Evolutionary conservation across 23 tunicate genomes (phyloP).

Genomic region (Halocynthia aurantium): DNA sequence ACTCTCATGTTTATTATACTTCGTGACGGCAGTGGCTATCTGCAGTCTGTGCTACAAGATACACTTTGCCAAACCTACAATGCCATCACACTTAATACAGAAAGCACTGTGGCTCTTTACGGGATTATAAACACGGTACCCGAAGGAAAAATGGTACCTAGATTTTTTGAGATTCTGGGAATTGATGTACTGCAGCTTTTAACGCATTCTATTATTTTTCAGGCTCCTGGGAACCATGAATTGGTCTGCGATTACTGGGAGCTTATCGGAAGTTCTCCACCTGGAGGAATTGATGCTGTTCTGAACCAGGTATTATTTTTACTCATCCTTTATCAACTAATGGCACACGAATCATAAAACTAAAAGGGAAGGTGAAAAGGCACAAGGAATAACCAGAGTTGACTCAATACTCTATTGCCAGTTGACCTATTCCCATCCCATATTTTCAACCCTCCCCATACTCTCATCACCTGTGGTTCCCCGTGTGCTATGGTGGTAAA

Average conservation of each 20-base stretch:
- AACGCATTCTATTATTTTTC: not conserved
- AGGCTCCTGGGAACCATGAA: slow-evolving; percentile 98
- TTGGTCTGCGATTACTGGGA: slow-evolving; percentile 94
- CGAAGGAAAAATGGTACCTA: slow-evolving; percentile 56
- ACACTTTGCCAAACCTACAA: slow-evolving; percentile 80
- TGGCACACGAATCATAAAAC: too few relatives aligned
- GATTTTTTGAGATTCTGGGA: not conserved
- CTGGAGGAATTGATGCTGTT: slow-evolving; percentile 91
- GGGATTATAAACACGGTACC: slow-evolving; percentile 61
- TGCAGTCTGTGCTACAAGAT: slow-evolving; percentile 76
- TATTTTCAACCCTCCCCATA: too few relatives aligned
- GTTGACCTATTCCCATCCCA: too few relatives aligned
- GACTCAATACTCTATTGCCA: too few relatives aligned
- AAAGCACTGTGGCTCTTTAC: slow-evolving; percentile 71
- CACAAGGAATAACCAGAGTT: too few relatives aligned
- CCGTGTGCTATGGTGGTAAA: too few relatives aligned
- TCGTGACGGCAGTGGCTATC: slow-evolving; percentile 88
- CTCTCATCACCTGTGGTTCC: too few relatives aligned
- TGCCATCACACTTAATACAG: slow-evolving; percentile 64
- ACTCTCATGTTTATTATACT: slow-evolving; percentile 73
- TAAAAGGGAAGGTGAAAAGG: too few relatives aligned
- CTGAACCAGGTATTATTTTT: slow-evolving; percentile 57
- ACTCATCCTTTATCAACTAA: not conserved
- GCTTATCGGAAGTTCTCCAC: slow-evolving; percentile 72
- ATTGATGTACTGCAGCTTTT: not conserved